phyloP scores from a whole-genome alignment of 2,797 vertebrate genomes.

The Gorsachius magnificus region DNA sequence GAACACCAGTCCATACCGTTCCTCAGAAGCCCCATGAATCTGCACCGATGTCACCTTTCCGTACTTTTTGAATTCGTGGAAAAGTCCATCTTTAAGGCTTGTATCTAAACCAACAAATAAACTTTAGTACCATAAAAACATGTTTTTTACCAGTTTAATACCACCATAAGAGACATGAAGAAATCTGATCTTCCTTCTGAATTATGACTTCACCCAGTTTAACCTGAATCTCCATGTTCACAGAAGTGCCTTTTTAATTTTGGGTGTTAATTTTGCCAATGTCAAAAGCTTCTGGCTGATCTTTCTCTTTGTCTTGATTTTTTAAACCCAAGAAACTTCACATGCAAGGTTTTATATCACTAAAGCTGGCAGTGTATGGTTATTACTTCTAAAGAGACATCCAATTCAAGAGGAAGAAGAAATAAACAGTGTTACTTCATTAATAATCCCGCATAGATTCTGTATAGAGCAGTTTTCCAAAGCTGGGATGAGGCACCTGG shows the following conservation, averaged over 20 bases:
- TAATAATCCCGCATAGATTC: not conserved
- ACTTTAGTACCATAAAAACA: not conserved
- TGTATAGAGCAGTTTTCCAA: not conserved
- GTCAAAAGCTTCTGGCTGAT: not conserved
- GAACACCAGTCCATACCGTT: conserved; percentile 96
- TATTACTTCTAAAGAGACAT: not conserved
- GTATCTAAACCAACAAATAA: conserved; percentile 82
- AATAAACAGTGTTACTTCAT: not conserved
- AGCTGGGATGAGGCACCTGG: not conserved
- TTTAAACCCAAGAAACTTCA: not conserved
- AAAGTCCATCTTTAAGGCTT: conserved; percentile 98
- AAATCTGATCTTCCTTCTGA: not conserved
- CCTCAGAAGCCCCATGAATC: conserved; percentile 95
- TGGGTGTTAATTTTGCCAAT: not conserved
- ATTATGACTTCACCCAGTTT: not conserved
- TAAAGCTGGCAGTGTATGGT: fast-evolving
- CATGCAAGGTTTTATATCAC: fast-evolving
- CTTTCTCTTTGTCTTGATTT: not conserved
- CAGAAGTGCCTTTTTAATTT: not conserved
- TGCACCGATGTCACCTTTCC: conserved; percentile 99
- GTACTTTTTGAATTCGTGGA: conserved; percentile 99
- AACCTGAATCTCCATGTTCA: not conserved
- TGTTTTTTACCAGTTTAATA: not conserved
- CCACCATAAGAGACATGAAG: not conserved
- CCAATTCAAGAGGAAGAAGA: not conserved